These are phyloP conservation scores for Lathronympha strigana DNA, from an alignment of 2,888 invertebrate genomes.

Conservation along the genomic window DNA sequence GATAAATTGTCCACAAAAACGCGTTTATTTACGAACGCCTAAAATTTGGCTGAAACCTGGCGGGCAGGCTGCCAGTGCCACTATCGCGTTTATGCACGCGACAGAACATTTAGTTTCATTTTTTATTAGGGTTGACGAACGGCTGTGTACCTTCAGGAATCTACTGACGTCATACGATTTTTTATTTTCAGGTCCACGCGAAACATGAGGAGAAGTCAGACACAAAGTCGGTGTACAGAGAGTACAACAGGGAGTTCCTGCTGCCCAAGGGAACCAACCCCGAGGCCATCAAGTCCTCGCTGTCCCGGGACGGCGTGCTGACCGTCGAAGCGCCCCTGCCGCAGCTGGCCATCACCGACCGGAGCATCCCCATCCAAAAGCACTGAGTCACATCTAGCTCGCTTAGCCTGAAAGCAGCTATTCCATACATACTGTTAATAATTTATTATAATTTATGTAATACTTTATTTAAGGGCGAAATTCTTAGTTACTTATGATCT, in stretches of 20 bases:
- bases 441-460: slow-evolving; percentile 82
- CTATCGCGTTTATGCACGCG: slow-evolving; percentile 56
- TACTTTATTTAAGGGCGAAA: slow-evolving; percentile 71
- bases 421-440: slow-evolving; percentile 81
- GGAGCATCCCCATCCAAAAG: slow-evolving; percentile 91
- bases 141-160: no score
- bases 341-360: slow-evolving; percentile 91
- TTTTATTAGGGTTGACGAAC: slow-evolving; percentile 61
- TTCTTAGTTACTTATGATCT: slow-evolving; percentile 73
- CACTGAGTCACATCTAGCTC: slow-evolving; percentile 67
- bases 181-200: slow-evolving; percentile 94
- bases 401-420: slow-evolving; percentile 70
- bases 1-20: slow-evolving; percentile 60
- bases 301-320: slow-evolving; percentile 98
- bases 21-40: slow-evolving; percentile 57
- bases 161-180: slow-evolving; percentile 42
- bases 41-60: slow-evolving; percentile 56
- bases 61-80: slow-evolving; percentile 67
- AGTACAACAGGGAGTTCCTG: slow-evolving; percentile 98
- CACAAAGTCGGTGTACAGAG: slow-evolving; percentile 98
- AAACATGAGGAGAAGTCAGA: slow-evolving; percentile 99
- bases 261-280: slow-evolving; percentile 98
- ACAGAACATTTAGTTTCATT: slow-evolving; percentile 45
- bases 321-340: slow-evolving; percentile 99
- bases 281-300: slow-evolving; percentile 96